These are phyloP conservation scores for Cyanoramphus novaezelandiae DNA, from an alignment of 2,113 vertebrate genomes.

Conservation along the genomic window DNA sequence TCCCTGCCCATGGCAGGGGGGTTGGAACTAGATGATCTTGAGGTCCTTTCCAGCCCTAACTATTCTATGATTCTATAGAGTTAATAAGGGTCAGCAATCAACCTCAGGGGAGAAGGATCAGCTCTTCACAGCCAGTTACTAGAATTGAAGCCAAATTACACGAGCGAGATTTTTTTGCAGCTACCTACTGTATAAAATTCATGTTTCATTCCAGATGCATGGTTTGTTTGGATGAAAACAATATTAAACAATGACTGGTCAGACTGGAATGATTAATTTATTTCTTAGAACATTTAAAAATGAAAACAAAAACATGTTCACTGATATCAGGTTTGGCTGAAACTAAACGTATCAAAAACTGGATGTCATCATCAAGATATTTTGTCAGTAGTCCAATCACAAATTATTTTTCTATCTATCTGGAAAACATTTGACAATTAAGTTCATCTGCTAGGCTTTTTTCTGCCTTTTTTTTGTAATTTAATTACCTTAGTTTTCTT, in stretches of 20 bases:
- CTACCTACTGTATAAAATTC: background rate
- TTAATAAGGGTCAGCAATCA: background rate
- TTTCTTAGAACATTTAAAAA: background rate
- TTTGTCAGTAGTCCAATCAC: background rate
- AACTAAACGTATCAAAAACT: background rate
- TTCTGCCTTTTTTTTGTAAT: background rate
- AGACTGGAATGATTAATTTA: slow-evolving; percentile 5
- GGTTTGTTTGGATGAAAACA: background rate
- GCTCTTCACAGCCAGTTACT: background rate
- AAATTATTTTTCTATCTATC: background rate
- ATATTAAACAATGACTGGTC: background rate
- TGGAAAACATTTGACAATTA: background rate
- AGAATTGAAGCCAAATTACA: background rate
- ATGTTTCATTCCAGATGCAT: background rate
- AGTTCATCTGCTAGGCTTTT: fast-evolving
- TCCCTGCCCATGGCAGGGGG: too few relatives aligned
- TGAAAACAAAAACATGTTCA: background rate
- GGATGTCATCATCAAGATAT: background rate
- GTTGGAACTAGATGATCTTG: too few relatives aligned
- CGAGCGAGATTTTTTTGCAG: background rate
- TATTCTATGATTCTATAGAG: background rate
- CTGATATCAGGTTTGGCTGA: background rate
- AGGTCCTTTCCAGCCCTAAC: too few relatives aligned
- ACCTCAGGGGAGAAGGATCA: background rate
- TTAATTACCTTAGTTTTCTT: background rate